Conservation (phyloP, 1,140 invertebrate species). For the Steinernema khuongi region DNA sequence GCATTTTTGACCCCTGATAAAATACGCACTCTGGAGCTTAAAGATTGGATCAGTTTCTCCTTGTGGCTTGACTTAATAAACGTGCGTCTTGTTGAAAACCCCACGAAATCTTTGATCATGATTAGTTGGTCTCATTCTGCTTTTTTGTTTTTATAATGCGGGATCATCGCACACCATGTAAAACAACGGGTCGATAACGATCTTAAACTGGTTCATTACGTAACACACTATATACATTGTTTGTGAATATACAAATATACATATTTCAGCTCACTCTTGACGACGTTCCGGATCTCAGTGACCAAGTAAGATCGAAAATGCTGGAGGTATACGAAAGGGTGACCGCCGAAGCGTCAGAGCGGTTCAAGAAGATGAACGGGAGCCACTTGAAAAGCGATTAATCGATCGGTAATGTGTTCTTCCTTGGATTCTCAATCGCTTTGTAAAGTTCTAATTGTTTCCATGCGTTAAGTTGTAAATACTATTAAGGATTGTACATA, state of each 20-base stretch:
- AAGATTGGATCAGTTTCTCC: too few species aligned
- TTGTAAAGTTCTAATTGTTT: background rate
- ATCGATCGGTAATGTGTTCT: background rate
- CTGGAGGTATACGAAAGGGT: constrained; percentile 22
- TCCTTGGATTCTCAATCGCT: background rate
- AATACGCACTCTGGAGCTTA: too few species aligned
- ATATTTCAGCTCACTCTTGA: constrained; percentile 42
- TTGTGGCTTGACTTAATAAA: too few species aligned
- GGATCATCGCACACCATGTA: background rate
- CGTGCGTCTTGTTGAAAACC: background rate
- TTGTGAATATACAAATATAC: background rate
- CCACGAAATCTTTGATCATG: too few species aligned
- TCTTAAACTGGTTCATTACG: background rate
- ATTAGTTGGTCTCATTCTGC: background rate
- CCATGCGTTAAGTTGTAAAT: constrained; percentile 15
- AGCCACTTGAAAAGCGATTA: background rate
- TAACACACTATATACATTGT: background rate
- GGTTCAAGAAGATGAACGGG: background rate
- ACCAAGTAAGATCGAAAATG: constrained; percentile 40
- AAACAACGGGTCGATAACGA: background rate
- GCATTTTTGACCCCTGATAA: background rate
- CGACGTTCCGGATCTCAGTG: constrained; percentile 43
- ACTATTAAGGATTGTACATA: background rate
- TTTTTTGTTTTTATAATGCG: background rate
- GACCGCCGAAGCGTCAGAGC: background rate